Base-by-base conservation (phyloP, 2,113 vertebrate species). In the Bostrychus sinensis region DNA sequence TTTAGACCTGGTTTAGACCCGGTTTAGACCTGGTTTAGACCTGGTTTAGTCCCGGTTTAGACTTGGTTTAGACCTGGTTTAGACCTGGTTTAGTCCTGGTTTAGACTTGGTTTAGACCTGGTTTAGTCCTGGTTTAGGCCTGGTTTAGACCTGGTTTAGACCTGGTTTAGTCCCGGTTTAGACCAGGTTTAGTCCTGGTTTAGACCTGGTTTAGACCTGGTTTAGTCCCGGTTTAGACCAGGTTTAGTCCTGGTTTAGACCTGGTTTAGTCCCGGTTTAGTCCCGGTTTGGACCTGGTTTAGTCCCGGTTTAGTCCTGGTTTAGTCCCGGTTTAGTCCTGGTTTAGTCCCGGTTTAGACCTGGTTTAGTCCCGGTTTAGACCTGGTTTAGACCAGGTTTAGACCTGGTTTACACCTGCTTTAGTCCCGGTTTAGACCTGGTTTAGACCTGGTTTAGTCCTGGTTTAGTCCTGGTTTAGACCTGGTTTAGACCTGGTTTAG, bases 241-340 rank as follows among this genome's bases (percentile, higher is more conserved):
- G 28, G 28, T 30, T 30, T 30, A 30, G 28, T 4, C 7, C 28
- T 30, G 28, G 28, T 30, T 30, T 30, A 30, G 28, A 30, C 28
- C 28, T 30, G 28, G 28, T 30, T 30, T 30, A 30, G 28, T 4
- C 28, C 28, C 28, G 28, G 28, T 30, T 30, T 30, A 30, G 28
- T 30, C 28, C 28, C 7, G 28, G 28, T 30, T 30, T 30, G 7
- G 28, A 30, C 7, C 28, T 30, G 28, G 28, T 30, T 30, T 30
- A 30, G 28, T 30, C 28, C 28, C 7, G 28, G 28, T 30, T 30
- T 30, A 30, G 28, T 30, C 28, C 28, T 30, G 28, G 43, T 22
- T 45, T 45, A 0, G 95, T 95, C 30, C 2, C 30, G 5, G 30
- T 32, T 8, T 7, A 5, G 57, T 37, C 5, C 30, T 32, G 30